Percentiles rank a stretch among this genome's conserved stretches.
These are phyloP conservation scores for Protobothrops mucrosquamatus DNA, from an alignment of 2,113 vertebrate species.

Conservation along the genomic window DNA sequence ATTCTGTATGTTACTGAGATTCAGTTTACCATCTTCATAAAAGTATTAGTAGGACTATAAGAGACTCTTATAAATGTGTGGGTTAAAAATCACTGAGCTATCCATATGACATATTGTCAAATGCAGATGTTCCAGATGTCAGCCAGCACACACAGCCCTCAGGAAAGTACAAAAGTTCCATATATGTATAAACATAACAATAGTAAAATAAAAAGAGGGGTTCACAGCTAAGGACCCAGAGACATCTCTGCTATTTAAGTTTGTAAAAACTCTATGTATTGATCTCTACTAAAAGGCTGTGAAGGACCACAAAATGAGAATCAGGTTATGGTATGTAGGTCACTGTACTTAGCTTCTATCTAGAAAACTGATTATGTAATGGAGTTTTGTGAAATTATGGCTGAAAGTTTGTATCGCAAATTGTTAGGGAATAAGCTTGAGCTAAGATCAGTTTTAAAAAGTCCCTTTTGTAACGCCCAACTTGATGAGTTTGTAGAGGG, in stretches of 20 bases:
- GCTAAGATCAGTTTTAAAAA: background rate
- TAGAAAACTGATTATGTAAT: background rate
- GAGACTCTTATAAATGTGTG: background rate
- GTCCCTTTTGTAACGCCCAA: background rate
- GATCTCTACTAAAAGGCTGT: background rate
- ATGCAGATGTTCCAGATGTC: conserved; percentile 21
- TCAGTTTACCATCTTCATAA: background rate
- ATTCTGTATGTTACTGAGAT: background rate
- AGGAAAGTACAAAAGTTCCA: background rate
- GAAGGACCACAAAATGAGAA: background rate
- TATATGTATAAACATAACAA: conserved; percentile 1
- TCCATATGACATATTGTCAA: background rate
- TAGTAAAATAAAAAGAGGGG: background rate
- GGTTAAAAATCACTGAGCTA: background rate
- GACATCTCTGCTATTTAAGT: background rate
- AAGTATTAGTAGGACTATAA: background rate
- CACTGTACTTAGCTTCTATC: background rate
- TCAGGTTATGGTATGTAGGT: background rate
- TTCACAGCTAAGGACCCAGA: background rate
- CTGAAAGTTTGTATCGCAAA: background rate
- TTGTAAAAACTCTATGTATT: background rate
- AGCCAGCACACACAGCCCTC: background rate
- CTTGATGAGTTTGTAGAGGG: background rate
- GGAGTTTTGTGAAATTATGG: background rate
- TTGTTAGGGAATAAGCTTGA: background rate